Percentiles rank a stretch among this genome's conserved stretches.
Evolutionary conservation across 1,140 invertebrate genomes (phyloP).

Genomic region (Patella vulgata): DNA sequence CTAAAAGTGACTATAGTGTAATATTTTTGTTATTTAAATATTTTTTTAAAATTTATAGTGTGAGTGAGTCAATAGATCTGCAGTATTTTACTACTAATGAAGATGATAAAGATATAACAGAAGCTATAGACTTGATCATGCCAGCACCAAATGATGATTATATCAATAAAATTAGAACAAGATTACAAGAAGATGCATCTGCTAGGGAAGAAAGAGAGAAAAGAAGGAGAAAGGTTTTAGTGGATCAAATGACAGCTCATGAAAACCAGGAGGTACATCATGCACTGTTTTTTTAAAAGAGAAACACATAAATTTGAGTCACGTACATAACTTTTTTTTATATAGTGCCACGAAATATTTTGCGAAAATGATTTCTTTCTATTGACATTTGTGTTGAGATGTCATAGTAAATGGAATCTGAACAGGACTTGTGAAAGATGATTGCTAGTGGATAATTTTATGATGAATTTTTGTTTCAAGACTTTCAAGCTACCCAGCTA

Average conservation of each 20-base stretch:
- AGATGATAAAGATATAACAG: conserved; percentile 41
- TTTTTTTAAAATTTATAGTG: conserved; percentile 5
- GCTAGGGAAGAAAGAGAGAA: conserved; percentile 65
- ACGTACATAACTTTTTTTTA: not conserved
- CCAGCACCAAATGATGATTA: conserved; percentile 63
- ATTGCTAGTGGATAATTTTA: too few species aligned
- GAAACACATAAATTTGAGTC: not conserved
- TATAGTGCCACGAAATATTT: not conserved
- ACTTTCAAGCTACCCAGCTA: too few species aligned
- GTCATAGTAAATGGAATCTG: too few species aligned
- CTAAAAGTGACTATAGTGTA: too few species aligned
- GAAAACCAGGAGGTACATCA: conserved; percentile 58
- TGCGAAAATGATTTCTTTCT: conserved; percentile 1
- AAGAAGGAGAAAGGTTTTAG: conserved; percentile 65
- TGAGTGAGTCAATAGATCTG: conserved; percentile 48
- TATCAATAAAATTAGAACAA: conserved; percentile 62
- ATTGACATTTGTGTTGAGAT: conserved; percentile 6
- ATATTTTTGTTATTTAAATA: too few species aligned
- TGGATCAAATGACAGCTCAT: conserved; percentile 64
- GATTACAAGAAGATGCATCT: conserved; percentile 62
- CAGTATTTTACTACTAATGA: conserved; percentile 45
- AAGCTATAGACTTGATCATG: conserved; percentile 50
- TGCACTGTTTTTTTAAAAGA: not conserved
- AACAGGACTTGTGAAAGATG: too few species aligned
- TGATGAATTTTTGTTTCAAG: too few species aligned